Evolutionary conservation across 2,113 vertebrate genomes (phyloP), one percentile per base, ranked within the genome.

Genomic region (Lipophrys pholis): DNA sequence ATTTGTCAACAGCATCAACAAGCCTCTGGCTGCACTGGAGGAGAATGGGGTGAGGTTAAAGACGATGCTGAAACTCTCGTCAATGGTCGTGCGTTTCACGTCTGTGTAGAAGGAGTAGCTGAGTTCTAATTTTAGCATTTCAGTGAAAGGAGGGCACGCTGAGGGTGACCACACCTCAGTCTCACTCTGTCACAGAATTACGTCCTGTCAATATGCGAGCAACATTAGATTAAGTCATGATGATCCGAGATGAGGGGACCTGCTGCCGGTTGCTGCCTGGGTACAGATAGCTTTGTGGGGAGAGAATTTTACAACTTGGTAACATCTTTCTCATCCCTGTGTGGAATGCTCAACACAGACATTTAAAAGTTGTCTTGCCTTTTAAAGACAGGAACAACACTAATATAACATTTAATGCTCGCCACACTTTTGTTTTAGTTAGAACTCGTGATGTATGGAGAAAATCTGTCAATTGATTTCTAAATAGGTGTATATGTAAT

Each of bases 1-100:
- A 82, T 99, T 99, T 90, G 95, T 97, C 90, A 99, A 99, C 95
- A 98, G 96, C 90, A 96, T 99, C 94, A 98, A 96, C 86, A 99
- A 99, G 87, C 97, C 98, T 0, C 90, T 99, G 93, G 94, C 95
- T 62, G 94, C 94, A 0, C 86, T 98, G 66, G 96, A 98, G 82
- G 96, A 96, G 87, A 95, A 94, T 0, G 94, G 93, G 96, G 97
- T 99, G 89, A 97, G 95, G 63, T 11, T 30, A n/a, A 12, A 43
- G 52, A 16, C 14, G 2, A 16, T 5, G 7, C 11, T 46, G 8
- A 21, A 60, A 46, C 15, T 14, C 49, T 52, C 45, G 9, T 7
- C 40, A 50, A 68, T 30, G 3, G 11, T 45, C 3, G 4, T 40
- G 30, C 36, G 41, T 60, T 74, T 68, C 12, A 42, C 57, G 54